Evolutionary conservation across 2,888 invertebrate species (phyloP).

Genomic region (Protonemura montana): DNA sequence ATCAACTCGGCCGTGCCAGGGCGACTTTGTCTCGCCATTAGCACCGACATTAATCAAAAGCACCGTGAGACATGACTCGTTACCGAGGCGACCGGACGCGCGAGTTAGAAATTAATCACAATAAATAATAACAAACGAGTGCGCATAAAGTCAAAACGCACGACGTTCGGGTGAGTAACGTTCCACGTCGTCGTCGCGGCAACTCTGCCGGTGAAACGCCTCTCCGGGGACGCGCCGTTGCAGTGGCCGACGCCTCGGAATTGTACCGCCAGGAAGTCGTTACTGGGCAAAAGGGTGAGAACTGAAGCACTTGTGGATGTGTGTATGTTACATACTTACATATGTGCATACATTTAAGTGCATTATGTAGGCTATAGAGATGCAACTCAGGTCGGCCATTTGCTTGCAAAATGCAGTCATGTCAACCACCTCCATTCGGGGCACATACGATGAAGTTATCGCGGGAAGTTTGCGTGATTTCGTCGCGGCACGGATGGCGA

Average conservation of each 20-base stretch:
- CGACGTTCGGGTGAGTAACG: too few species aligned
- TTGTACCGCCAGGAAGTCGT: not conserved
- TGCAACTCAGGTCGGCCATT: too few species aligned
- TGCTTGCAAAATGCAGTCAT: too few species aligned
- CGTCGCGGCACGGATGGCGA: too few species aligned
- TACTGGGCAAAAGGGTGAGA: not conserved
- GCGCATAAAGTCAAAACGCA: too few species aligned
- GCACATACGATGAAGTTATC: too few species aligned
- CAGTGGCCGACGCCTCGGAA: not conserved
- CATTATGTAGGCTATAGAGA: not conserved
- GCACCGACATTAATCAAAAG: not conserved
- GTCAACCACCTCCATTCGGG: too few species aligned
- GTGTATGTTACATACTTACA: not conserved
- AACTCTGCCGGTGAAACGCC: not conserved
- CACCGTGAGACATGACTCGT: not conserved
- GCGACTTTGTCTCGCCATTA: not conserved
- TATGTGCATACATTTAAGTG: not conserved
- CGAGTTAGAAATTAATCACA: not conserved
- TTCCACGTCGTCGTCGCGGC: not conserved
- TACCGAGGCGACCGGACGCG: too few species aligned
- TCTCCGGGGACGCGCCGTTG: not conserved
- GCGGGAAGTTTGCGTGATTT: too few species aligned
- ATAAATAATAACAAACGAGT: not conserved
- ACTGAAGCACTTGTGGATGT: not conserved
- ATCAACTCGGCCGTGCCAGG: not conserved